phyloP scores from a whole-genome alignment of 2,888 invertebrate genomes.

The Leptura quadrifasciata region DNA sequence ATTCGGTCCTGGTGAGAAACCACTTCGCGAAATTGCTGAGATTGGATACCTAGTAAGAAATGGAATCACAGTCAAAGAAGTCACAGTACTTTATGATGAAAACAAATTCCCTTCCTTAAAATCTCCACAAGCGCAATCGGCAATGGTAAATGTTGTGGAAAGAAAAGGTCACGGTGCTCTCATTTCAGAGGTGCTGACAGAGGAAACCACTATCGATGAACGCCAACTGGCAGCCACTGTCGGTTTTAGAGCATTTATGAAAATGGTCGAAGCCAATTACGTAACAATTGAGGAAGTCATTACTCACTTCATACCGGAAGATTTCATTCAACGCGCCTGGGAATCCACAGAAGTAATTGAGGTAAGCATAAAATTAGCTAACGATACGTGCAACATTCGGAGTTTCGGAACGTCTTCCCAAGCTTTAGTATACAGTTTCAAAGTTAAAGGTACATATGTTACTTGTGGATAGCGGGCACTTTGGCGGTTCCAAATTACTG shows the following conservation, averaged over 20 bases:
- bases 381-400: too few species aligned
- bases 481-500: too few species aligned
- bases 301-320: constrained; percentile 87
- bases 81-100: constrained; percentile 86
- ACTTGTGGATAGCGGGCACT: too few species aligned
- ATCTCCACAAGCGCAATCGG: constrained; percentile 89
- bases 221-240: constrained; percentile 86
- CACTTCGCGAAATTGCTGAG: constrained; percentile 87
- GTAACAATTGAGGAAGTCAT: constrained; percentile 90
- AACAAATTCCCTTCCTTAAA: constrained; percentile 87
- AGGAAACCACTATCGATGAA: constrained; percentile 87
- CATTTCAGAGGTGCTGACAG: constrained; percentile 87
- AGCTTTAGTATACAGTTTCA: too few species aligned
- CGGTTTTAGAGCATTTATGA: constrained; percentile 90
- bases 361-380: constrained; percentile 73
- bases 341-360: constrained; percentile 83
- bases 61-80: constrained; percentile 85
- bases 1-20: constrained; percentile 87
- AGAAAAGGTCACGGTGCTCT: constrained; percentile 87
- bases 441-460: too few species aligned
- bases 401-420: too few species aligned
- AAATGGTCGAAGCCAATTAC: constrained; percentile 88
- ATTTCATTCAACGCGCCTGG: constrained; percentile 89
- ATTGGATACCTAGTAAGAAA: constrained; percentile 86
- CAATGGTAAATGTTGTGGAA: constrained; percentile 89